A percentile compares a stretch with the other conserved stretches of the same genome.
Conservation (phyloP, 2,797 vertebrate species). For the Gobionotothen gibberifrons region DNA sequence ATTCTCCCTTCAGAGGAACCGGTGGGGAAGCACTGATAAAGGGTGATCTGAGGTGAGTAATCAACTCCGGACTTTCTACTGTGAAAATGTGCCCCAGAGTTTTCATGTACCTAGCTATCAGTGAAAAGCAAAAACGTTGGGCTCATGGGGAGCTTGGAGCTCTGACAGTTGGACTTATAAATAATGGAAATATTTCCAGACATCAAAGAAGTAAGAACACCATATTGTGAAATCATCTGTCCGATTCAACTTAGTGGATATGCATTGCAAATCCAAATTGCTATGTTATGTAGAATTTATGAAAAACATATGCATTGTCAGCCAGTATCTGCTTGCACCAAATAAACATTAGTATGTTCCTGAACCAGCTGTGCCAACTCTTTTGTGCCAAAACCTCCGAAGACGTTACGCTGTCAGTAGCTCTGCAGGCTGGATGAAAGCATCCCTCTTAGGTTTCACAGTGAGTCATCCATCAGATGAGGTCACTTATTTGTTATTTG, state of each 20-base stretch:
- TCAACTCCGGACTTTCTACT: neutral
- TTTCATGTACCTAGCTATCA: constrained; percentile 11
- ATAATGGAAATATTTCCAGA: constrained; percentile 38
- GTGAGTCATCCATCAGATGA: constrained; percentile 58
- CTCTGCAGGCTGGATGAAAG: constrained; percentile 54
- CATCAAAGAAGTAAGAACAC: constrained; percentile 39
- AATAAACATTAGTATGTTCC: constrained; percentile 1
- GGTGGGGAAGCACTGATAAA: neutral
- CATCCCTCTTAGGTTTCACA: constrained; percentile 51
- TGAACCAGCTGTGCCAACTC: neutral
- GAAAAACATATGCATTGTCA: neutral
- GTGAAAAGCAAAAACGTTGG: constrained; percentile 19
- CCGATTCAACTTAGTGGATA: constrained; percentile 18
- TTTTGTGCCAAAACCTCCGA: constrained; percentile 16
- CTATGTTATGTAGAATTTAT: constrained; percentile 1
- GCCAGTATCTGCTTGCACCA: neutral
- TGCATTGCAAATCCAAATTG: neutral
- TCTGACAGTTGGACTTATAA: constrained; percentile 29
- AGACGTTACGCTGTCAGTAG: constrained; percentile 38
- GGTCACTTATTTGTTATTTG: constrained; percentile 66
- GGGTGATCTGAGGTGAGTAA: neutral
- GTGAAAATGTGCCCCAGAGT: constrained; percentile 18
- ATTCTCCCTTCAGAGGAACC: neutral
- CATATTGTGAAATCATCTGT: constrained; percentile 23
- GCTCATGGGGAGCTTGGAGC: constrained; percentile 7